These are phyloP conservation scores for Thinocorus orbignyianus DNA, from an alignment of 2,113 vertebrate species.

Conservation along the genomic window DNA sequence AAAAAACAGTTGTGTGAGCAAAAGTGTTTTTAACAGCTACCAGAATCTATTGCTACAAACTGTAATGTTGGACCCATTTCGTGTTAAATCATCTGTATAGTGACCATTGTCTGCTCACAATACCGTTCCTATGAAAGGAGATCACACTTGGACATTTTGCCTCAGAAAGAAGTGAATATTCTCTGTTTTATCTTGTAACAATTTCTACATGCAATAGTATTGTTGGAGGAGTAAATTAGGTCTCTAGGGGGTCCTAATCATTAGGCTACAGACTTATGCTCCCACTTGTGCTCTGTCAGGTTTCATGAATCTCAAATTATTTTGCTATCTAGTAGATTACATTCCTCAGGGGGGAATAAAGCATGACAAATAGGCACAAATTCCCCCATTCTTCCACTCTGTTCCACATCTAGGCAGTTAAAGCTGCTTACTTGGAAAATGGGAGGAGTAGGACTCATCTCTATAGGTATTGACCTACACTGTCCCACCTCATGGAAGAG, in stretches of 20 bases:
- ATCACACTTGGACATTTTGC: neutral
- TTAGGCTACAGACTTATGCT: constrained; percentile 16
- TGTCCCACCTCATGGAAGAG: neutral
- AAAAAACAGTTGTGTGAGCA: neutral
- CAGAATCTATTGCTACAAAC: neutral
- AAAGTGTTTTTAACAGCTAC: neutral
- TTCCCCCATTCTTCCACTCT: neutral
- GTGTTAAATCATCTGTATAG: neutral
- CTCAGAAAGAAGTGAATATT: neutral
- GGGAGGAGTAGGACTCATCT: neutral
- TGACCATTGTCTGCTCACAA: neutral
- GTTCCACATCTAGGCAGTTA: neutral
- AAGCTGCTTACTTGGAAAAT: neutral
- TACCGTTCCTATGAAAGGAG: neutral
- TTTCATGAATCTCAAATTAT: constrained; percentile 61
- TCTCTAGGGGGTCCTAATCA: constrained; percentile 53
- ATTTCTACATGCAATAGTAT: neutral
- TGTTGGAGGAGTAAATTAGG: constrained; percentile 42
- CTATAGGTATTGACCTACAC: neutral
- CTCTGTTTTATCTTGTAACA: neutral
- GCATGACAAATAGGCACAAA: constrained; percentile 2
- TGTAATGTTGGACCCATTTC: neutral
- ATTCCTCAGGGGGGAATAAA: constrained; percentile 33
- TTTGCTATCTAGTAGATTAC: constrained; percentile 56
- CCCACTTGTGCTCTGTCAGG: constrained; percentile 4